These are phyloP conservation scores for Leptobrachium ailaonicum DNA, from an alignment of 2,113 vertebrate genomes.

Conservation along the genomic window DNA sequence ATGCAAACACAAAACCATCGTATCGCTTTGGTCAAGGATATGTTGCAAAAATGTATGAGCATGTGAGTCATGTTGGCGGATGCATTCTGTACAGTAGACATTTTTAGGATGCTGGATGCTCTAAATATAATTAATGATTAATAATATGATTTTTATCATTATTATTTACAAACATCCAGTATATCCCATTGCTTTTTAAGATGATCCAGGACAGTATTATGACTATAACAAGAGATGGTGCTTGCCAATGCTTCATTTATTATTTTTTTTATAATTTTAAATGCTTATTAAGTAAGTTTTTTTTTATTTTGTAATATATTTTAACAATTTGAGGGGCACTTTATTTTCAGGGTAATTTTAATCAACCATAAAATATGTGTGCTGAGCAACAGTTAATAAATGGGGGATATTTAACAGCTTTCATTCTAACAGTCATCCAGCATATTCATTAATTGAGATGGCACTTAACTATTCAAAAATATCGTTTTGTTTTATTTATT, in stretches of 20 bases:
- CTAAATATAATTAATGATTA: no score
- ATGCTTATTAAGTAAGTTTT: conserved; percentile 7
- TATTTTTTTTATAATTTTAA: conserved; percentile 28
- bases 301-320: conserved; percentile 16
- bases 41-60: conserved; percentile 14
- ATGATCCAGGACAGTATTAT: conserved; percentile 33
- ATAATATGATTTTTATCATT: neutral
- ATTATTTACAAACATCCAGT: neutral
- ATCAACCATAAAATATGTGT: neutral
- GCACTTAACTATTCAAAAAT: conserved; percentile 10
- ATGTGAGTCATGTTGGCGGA: neutral
- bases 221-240: conserved; percentile 10
- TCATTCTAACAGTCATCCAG: neutral
- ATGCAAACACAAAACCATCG: neutral
- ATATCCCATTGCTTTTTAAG: neutral
- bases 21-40: neutral
- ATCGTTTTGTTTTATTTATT: neutral
- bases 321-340: conserved; percentile 42
- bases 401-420: neutral
- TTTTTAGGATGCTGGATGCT: neutral
- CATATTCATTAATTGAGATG: neutral
- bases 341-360: conserved; percentile 38
- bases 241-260: conserved; percentile 39
- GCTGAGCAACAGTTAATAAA: neutral
- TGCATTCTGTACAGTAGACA: conserved; percentile 3